Percentiles rank a stretch among this genome's conserved stretches.
These are phyloP conservation scores for Hemaris fuciformis DNA, from an alignment of 2,888 invertebrate genomes.

Conservation along the genomic window DNA sequence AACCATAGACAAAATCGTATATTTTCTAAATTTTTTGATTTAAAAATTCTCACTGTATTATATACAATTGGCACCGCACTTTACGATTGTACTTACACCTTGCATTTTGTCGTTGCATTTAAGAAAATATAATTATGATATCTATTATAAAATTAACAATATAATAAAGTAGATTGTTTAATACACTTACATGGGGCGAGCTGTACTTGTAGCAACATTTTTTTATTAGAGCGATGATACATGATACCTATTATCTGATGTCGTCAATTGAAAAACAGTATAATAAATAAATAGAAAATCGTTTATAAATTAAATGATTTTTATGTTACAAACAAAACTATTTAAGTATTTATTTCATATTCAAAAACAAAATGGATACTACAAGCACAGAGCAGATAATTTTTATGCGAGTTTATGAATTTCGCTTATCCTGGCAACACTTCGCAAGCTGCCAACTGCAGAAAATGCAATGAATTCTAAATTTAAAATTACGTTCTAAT, in stretches of 20 bases:
- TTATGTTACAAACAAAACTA: no score
- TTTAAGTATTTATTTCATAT: no score
- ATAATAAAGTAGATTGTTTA: constrained; percentile 67
- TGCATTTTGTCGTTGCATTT: constrained; percentile 51
- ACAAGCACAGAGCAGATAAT: no score
- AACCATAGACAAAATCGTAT: constrained; percentile 2
- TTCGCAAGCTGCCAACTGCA: not conserved
- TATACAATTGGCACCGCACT: constrained; percentile 70
- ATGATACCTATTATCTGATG: not conserved
- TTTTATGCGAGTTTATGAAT: no score
- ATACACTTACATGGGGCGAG: constrained; percentile 62
- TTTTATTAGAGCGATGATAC: not conserved
- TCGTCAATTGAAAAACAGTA: no score
- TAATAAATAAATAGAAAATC: not conserved
- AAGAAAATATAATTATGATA: constrained; percentile 38
- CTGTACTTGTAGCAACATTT: constrained; percentile 37
- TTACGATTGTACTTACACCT: constrained; percentile 67
- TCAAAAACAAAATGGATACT: no score
- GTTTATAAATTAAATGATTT: no score
- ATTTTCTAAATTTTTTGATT: constrained; percentile 45
- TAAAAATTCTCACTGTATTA: constrained; percentile 50
- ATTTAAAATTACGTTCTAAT: not conserved
- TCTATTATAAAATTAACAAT: constrained; percentile 44
- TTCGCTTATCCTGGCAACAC: not conserved
- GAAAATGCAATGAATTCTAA: not conserved